Conservation (phyloP, 35 echinoderm and acorn worm genomes). For the Strongylocentrotus purpuratus region DNA sequence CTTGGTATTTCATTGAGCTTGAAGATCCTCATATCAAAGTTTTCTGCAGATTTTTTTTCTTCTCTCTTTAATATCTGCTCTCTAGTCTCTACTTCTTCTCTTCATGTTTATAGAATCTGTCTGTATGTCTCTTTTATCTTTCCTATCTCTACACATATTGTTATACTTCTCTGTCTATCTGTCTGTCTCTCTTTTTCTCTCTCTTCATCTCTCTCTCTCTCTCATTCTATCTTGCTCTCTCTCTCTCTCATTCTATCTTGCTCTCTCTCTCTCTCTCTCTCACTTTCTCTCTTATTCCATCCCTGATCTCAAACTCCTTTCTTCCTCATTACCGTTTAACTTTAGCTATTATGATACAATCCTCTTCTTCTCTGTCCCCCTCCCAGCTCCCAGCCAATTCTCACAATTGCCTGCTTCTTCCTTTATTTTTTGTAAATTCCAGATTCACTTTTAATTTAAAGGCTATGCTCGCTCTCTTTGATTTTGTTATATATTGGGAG, state of each 20-base stretch:
- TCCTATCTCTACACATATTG: not conserved
- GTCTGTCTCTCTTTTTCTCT: not conserved
- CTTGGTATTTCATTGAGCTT: no score
- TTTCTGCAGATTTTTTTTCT: no score
- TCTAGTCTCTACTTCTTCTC: no score
- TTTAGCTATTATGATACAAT: not conserved
- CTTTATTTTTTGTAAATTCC: not conserved
- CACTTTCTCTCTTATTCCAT: not conserved
- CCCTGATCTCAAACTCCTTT: not conserved
- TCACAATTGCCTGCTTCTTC: not conserved
- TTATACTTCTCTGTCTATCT: not conserved
- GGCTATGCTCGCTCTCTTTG: no score
- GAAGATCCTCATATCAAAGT: no score
- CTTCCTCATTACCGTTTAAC: not conserved
- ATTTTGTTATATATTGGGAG: no score
- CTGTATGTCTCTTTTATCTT: not conserved
- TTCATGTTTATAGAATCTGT: no score
- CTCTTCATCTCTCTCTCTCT: not conserved
- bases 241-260: not conserved
- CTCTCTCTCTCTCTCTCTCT: not conserved
- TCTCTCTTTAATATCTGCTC: no score
- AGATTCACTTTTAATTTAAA: not conserved
- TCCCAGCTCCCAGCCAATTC: not conserved
- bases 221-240: not conserved
- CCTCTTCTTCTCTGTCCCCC: no score